phyloP scores from a whole-genome alignment of 2,888 invertebrate species.

The Onchidella celtica region DNA sequence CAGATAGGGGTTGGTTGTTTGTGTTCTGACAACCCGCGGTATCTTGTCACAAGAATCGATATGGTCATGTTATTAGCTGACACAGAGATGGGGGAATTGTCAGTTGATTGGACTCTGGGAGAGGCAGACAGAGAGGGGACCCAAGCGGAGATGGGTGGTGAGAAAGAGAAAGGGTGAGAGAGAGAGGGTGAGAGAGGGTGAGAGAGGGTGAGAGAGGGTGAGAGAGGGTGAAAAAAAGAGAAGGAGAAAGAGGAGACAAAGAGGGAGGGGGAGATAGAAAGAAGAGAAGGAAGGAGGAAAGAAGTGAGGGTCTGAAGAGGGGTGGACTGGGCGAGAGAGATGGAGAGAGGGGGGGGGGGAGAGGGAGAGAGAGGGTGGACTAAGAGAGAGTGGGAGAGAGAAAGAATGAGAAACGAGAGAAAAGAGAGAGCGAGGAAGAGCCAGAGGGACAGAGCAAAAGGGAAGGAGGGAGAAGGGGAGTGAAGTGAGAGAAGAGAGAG shows the following conservation, averaged over 20 bases:
- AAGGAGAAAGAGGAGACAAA: not conserved
- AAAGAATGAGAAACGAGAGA: constrained; percentile 14
- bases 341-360: not conserved
- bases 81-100: too few relatives aligned
- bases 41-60: too few relatives aligned
- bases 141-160: too few relatives aligned
- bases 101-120: too few relatives aligned
- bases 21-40: too few relatives aligned
- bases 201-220: constrained; percentile 39
- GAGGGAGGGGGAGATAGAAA: not conserved
- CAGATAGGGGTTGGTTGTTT: too few relatives aligned
- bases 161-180: constrained; percentile 36
- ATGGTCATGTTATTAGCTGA: too few relatives aligned
- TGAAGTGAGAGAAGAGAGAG: not conserved
- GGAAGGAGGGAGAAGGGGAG: not conserved
- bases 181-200: constrained; percentile 50
- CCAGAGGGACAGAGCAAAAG: not conserved
- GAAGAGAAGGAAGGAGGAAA: not conserved
- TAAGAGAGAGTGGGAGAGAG: constrained; percentile 25
- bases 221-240: not conserved
- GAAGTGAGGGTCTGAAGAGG: not conserved
- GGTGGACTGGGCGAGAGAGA: not conserved
- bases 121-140: not conserved
- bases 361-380: not conserved
- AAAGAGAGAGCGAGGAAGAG: not conserved